Evolutionary conservation across 2,888 invertebrate species (phyloP).

Genomic region (Drosophila neotestacea): DNA sequence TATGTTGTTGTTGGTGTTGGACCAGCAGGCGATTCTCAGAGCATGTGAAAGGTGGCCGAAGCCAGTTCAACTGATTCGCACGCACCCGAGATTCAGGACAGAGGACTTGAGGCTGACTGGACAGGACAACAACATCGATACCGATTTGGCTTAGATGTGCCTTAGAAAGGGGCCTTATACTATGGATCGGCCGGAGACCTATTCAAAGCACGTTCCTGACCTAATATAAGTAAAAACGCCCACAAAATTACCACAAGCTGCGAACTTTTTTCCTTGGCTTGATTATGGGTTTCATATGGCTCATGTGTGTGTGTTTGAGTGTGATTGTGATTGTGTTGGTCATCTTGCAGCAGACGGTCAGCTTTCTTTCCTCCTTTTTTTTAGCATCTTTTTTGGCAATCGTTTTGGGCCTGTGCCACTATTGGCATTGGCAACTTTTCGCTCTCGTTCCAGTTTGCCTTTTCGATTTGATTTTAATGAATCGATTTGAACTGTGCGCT

Average conservation of each 20-base stretch:
- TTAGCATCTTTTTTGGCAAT: conserved; percentile 48
- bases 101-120: conserved; percentile 15
- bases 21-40: conserved; percentile 46
- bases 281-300: conserved; percentile 67
- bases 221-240: conserved; percentile 84
- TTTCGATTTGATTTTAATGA: conserved; percentile 74
- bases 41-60: conserved; percentile 64
- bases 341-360: conserved; percentile 55
- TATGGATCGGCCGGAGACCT: conserved; percentile 29
- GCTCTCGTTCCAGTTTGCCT: conserved; percentile 52
- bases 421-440: conserved; percentile 55
- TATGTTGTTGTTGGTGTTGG: conserved; percentile 20
- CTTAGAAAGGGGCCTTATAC: conserved; percentile 48
- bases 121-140: conserved; percentile 53
- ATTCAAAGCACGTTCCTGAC: conserved; percentile 84
- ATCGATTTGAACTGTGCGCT: conserved; percentile 77
- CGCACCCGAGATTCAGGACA: conserved; percentile 50
- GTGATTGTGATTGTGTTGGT: conserved; percentile 32
- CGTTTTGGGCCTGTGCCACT: conserved; percentile 51
- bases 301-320: conserved; percentile 9
- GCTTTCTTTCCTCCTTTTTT: conserved; percentile 43
- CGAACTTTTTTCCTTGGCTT: conserved; percentile 67
- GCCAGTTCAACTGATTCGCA: conserved; percentile 67
- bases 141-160: conserved; percentile 73
- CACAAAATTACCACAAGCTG: conserved; percentile 84